Conservation (phyloP, 1,140 invertebrate species). For the Probaryconus sp. region DNA sequence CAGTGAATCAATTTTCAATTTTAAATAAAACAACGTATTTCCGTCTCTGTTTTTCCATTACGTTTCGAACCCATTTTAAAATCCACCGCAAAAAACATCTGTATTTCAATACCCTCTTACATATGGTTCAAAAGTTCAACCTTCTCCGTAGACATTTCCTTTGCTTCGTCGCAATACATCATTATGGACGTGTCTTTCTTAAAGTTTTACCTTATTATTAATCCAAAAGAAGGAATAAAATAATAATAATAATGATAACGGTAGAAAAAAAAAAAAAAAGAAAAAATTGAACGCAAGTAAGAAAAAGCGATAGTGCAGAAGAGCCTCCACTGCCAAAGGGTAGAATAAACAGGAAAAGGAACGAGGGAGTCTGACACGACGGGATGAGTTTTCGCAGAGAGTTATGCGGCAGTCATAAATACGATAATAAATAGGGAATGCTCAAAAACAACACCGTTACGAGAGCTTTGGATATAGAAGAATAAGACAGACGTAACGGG, state of each 20-base stretch:
- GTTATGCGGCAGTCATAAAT: conserved; percentile 57
- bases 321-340: conserved; percentile 19
- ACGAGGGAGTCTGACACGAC: conserved; percentile 33
- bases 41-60: background rate
- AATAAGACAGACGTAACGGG: conserved; percentile 10
- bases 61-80: background rate
- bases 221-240: background rate
- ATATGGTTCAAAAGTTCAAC: too few species aligned
- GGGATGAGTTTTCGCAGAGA: conserved; percentile 36
- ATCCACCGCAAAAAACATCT: too few species aligned
- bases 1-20: background rate
- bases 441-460: conserved; percentile 46
- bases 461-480: conserved; percentile 26
- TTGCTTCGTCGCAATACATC: conserved; percentile 1
- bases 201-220: conserved; percentile 14
- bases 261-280: conserved; percentile 1
- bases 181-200: conserved; percentile 2
- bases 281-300: conserved; percentile 38
- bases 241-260: conserved; percentile 7
- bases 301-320: conserved; percentile 38
- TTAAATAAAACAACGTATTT: too few species aligned
- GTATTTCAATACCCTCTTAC: too few species aligned
- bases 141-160: conserved; percentile 3
- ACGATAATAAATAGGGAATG: conserved; percentile 70
- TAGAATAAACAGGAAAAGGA: conserved; percentile 23